Evolutionary conservation across 2,888 invertebrate species (phyloP), one percentile per base, ranked within the genome.

Genomic region (Drosophila nr. medialis): DNA sequence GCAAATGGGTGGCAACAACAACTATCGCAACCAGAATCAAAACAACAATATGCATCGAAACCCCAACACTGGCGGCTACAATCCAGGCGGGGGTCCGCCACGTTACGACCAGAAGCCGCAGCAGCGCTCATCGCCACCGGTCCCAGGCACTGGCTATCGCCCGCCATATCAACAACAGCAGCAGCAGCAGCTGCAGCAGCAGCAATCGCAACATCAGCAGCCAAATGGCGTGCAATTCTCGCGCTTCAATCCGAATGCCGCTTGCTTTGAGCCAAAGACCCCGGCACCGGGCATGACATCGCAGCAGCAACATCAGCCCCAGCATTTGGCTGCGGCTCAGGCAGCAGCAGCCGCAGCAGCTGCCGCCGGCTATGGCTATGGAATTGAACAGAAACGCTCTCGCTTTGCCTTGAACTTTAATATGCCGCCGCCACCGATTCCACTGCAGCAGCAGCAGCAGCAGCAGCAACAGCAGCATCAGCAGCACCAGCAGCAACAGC

Each of bases 231-330:
- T 83, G 59, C 83, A 76, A 49, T 87, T 85, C 72, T 87, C 85
- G 1, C 85, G 88, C 27, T 89, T 89, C 30, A 91, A 90, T 71
- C 90, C 90, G 7, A 86, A 91, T 67, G 83, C 90, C 27, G 76
- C 87, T 58, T 87, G 82, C 70, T 87, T 89, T 34, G 86, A 87
- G 66, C 89, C 86, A 18, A 89, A 89, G 62, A 49, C 77, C 18
- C 75, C 80, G 70, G 64, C 66, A 1, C 66, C 84, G n/a, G 75
- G 56, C 2, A 64, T 63, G 13, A 71, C 62, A 53, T 69, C 71
- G 21, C 75, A 76, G 11, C 78, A 62, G 59, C 77, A 75, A 32
- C 75, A 77, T 65, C 83, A 75, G 66, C 77, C 77, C 32, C 53
- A 45, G 58, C 81, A 90, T 76, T 24, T 84, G 48, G 72, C 68